These are phyloP conservation scores for Rhinolophus sinicus DNA, from an alignment of 2,113 vertebrate species.

Conservation along the genomic window DNA sequence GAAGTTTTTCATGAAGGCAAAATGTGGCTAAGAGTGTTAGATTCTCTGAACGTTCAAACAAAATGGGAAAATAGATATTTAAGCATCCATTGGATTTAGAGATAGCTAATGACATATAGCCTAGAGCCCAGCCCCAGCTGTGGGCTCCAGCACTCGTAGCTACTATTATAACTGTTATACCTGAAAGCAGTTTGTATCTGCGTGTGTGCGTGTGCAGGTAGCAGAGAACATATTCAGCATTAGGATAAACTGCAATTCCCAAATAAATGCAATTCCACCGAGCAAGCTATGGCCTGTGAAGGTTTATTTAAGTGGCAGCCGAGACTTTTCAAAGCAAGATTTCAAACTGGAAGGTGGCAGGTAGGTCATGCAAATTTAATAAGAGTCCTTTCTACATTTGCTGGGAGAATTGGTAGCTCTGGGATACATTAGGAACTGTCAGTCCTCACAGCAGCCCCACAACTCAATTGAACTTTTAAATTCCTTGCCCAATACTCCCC, in stretches of 20 bases:
- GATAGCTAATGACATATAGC: not conserved
- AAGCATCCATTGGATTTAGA: not conserved
- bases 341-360: not conserved
- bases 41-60: not conserved
- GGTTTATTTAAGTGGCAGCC: conserved; percentile 29
- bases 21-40: not conserved
- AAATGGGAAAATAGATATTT: not conserved
- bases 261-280: not conserved
- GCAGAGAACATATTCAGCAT: not conserved
- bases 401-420: not conserved
- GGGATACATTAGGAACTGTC: not conserved
- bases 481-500: not conserved
- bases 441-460: not conserved
- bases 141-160: not conserved
- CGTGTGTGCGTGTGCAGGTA: not conserved
- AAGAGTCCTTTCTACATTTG: not conserved
- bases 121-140: not conserved
- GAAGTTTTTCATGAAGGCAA: not conserved
- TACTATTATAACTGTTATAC: not conserved
- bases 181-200: not conserved
- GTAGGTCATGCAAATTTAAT: conserved; percentile 9
- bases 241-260: not conserved
- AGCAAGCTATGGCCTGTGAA: not conserved
- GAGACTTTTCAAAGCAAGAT: not conserved
- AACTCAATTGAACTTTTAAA: conserved; percentile 22